These are phyloP conservation scores for Stichodactyla mertensii DNA, from an alignment of 64 coral and sea anemone genomes.

Conservation along the genomic window DNA sequence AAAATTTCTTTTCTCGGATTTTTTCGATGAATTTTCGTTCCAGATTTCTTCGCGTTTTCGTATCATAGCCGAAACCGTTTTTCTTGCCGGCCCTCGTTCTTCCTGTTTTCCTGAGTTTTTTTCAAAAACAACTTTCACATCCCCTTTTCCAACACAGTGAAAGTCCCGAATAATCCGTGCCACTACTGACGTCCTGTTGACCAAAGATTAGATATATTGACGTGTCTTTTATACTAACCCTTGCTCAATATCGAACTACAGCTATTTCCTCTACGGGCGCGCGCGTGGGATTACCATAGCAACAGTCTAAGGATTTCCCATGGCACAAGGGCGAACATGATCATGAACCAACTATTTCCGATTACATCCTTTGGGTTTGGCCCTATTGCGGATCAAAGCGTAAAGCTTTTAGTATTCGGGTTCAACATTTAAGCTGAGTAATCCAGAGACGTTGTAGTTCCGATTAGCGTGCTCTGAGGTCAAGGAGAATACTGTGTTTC, in stretches of 20 bases:
- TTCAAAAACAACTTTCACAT: not conserved
- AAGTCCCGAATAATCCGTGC: not conserved
- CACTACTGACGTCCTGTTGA: not conserved
- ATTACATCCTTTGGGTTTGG: not conserved
- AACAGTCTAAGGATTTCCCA: not conserved
- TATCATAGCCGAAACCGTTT: no score
- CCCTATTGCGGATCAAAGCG: not conserved
- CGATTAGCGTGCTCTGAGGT: not conserved
- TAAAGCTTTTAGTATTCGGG: not conserved
- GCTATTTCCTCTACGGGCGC: not conserved
- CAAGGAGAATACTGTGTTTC: not conserved
- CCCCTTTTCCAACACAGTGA: not conserved
- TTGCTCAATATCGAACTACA: not conserved
- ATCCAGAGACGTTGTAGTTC: not conserved
- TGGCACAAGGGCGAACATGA: not conserved
- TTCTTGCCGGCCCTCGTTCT: no score
- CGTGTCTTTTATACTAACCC: not conserved
- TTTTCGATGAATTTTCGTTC: no score
- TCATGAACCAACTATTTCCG: not conserved
- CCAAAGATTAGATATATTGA: not conserved
- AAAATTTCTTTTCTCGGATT: no score
- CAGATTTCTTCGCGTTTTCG: no score
- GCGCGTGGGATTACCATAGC: not conserved
- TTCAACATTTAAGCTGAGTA: not conserved
- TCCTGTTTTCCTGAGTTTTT: not conserved